Conservation (phyloP, 2,797 vertebrate genomes). For the Myotis daubentonii region DNA sequence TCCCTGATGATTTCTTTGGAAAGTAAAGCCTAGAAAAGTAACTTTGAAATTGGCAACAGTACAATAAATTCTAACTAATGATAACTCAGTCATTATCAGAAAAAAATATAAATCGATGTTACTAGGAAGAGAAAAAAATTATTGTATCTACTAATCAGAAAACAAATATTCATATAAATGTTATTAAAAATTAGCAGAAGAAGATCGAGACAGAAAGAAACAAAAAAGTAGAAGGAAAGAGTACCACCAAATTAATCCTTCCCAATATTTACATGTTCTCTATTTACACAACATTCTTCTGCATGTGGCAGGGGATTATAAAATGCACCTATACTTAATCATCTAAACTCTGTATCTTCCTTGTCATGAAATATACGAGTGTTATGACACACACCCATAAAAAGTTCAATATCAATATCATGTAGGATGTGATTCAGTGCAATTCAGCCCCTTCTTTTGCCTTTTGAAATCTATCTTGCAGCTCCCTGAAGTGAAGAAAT, state of each 20-base stretch:
- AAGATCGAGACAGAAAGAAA: background rate
- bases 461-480: slow-evolving; percentile 12
- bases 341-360: background rate
- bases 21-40: slow-evolving; percentile 5
- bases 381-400: background rate
- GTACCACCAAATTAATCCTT: background rate
- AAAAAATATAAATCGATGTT: background rate
- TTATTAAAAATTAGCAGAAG: background rate
- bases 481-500: background rate
- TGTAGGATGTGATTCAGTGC: background rate
- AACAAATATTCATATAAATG: background rate
- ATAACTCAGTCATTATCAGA: background rate
- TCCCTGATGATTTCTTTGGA: background rate
- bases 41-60: background rate
- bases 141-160: background rate
- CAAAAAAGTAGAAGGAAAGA: background rate
- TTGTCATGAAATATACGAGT: background rate
- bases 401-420: slow-evolving; percentile 30
- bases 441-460: background rate
- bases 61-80: background rate
- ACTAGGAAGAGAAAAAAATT: background rate
- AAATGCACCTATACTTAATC: background rate
- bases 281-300: background rate
- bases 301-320: background rate
- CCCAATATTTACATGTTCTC: background rate